Evolutionary conservation across 1,140 invertebrate species (phyloP).

Genomic region (Drosophila lacertosa): DNA sequence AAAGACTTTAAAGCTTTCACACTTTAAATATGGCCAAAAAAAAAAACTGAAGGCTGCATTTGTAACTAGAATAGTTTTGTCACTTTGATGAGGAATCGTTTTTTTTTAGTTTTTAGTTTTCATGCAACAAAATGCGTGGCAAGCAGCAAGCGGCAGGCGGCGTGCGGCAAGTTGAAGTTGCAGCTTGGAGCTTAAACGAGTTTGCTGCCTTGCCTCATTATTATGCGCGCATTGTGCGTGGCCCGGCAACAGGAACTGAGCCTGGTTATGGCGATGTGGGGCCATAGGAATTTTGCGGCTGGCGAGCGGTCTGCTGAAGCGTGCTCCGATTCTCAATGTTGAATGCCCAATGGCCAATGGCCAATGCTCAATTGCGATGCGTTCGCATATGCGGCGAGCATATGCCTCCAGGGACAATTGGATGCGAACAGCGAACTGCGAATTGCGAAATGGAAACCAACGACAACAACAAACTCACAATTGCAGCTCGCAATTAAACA

Average conservation of each 20-base stretch:
- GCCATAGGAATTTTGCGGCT: constrained; percentile 62
- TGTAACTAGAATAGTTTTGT: no score
- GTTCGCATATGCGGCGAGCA: constrained; percentile 44
- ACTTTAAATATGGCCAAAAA: no score
- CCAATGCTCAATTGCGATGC: constrained; percentile 48
- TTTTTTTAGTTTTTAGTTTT: no score
- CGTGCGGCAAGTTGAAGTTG: background rate
- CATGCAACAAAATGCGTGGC: no score
- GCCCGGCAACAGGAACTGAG: constrained; percentile 72
- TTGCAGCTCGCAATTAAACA: constrained; percentile 75
- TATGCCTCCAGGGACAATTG: constrained; percentile 76
- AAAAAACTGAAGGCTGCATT: no score
- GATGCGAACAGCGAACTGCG: constrained; percentile 39
- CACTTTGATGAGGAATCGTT: no score
- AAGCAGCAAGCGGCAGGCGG: no score
- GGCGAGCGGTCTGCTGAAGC: constrained; percentile 64
- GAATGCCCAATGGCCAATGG: constrained; percentile 45
- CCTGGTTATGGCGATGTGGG: background rate
- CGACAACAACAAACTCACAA: constrained; percentile 11
- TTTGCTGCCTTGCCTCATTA: constrained; percentile 66
- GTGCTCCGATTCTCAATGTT: constrained; percentile 77
- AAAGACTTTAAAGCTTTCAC: no score
- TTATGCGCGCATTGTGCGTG: constrained; percentile 81
- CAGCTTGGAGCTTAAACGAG: constrained; percentile 58
- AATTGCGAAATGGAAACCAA: constrained; percentile 44